phyloP scores from a whole-genome alignment of 2,888 invertebrate genomes.

The Pogonocherus hispidulus region DNA sequence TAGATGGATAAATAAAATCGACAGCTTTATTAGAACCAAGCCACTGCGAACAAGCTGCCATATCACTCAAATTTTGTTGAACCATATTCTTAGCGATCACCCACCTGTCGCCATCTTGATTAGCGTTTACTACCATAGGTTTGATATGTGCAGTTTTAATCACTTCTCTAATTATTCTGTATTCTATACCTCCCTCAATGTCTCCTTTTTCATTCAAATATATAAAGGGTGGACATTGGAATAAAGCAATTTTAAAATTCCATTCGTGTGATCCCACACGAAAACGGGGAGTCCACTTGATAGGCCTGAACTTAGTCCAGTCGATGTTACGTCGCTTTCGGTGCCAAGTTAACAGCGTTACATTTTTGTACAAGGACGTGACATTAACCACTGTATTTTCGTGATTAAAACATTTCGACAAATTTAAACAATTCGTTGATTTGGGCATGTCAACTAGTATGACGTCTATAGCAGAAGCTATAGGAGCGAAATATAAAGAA shows the following conservation, averaged over 20 bases:
- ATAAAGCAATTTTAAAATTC: conserved; percentile 34
- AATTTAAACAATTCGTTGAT: too few species aligned
- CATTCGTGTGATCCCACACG: not conserved
- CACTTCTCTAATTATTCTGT: conserved; percentile 48
- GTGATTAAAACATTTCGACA: too few species aligned
- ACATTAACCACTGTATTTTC: not conserved
- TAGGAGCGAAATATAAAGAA: not conserved
- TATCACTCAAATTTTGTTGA: conserved; percentile 41
- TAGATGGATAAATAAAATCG: conserved; percentile 50
- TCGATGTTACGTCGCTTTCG: not conserved
- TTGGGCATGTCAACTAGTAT: not conserved
- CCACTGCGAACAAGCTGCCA: conserved; percentile 56
- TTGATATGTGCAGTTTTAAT: conserved; percentile 45
- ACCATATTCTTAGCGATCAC: conserved; percentile 35
- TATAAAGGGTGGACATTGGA: conserved; percentile 51
- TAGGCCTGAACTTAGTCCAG: conserved; percentile 17
- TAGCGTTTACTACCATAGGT: conserved; percentile 29
- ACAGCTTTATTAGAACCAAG: conserved; percentile 18
- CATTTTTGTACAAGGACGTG: conserved; percentile 4
- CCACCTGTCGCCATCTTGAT: conserved; percentile 43
- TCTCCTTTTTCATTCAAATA: conserved; percentile 29
- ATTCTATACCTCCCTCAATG: conserved; percentile 46
- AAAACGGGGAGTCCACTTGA: not conserved
- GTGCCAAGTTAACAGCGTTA: not conserved
- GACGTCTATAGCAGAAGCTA: not conserved